These are phyloP conservation scores for Mimas tiliae DNA, from an alignment of 2,888 invertebrate species.

Conservation along the genomic window DNA sequence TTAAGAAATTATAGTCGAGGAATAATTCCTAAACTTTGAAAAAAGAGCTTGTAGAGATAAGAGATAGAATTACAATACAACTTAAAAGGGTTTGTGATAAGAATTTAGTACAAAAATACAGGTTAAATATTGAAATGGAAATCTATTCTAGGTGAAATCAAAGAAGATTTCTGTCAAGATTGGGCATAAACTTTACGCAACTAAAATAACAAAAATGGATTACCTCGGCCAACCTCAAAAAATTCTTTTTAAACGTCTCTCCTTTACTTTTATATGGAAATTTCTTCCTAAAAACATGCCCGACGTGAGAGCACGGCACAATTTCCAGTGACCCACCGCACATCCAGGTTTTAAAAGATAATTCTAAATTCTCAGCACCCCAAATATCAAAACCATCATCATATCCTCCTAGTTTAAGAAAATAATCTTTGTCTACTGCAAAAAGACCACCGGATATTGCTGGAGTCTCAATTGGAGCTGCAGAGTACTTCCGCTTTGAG, in stretches of 20 bases:
- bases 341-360: slow-evolving; percentile 99
- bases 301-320: slow-evolving; percentile 99
- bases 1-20: too few species aligned
- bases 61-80: too few species aligned
- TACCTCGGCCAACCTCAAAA: slow-evolving; percentile 94
- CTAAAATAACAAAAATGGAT: slow-evolving; percentile 5
- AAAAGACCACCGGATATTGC: slow-evolving; percentile 99
- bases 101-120: neutral
- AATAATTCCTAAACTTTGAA: too few species aligned
- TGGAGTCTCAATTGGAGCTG: slow-evolving; percentile 95
- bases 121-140: neutral
- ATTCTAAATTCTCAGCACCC: slow-evolving; percentile 98
- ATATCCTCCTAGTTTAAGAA: slow-evolving; percentile 96
- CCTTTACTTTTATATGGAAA: slow-evolving; percentile 96
- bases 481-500: slow-evolving; percentile 88
- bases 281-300: slow-evolving; percentile 97
- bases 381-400: slow-evolving; percentile 99
- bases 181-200: neutral
- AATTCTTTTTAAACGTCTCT: slow-evolving; percentile 95
- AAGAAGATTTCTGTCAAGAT: neutral
- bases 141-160: neutral
- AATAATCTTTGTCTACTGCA: slow-evolving; percentile 95
- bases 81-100: neutral
- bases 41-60: slow-evolving; percentile 15
- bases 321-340: slow-evolving; percentile 98